Evolutionary conservation across 2,797 vertebrate genomes (phyloP).

Genomic region (Hyperoplus immaculatus): DNA sequence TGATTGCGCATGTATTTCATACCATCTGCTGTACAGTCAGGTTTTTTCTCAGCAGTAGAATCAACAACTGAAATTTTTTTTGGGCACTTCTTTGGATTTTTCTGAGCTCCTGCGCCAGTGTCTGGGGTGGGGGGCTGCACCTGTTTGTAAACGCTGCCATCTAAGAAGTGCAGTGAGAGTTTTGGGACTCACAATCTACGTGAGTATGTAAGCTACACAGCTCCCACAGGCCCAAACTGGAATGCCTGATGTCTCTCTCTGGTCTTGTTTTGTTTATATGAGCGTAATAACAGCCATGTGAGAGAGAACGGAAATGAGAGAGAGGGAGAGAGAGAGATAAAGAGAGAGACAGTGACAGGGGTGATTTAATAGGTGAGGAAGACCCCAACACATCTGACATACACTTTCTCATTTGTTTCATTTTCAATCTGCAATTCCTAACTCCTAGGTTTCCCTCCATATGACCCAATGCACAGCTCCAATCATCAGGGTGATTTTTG

Average conservation of each 20-base stretch:
- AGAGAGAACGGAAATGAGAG: slow-evolving; percentile 44
- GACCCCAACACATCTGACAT: slow-evolving; percentile 53
- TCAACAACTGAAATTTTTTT: too few species aligned
- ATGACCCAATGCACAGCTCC: slow-evolving; percentile 23
- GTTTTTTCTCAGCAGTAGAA: too few species aligned
- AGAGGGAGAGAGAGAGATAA: slow-evolving; percentile 22
- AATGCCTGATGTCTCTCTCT: slow-evolving; percentile 71
- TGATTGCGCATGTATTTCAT: too few species aligned
- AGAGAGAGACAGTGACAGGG: background rate
- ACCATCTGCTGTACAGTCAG: too few species aligned
- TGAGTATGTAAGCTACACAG: slow-evolving; percentile 49
- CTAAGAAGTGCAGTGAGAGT: too few species aligned
- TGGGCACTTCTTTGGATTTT: too few species aligned
- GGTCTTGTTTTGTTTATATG: slow-evolving; percentile 71
- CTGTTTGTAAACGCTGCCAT: too few species aligned
- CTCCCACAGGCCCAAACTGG: slow-evolving; percentile 55
- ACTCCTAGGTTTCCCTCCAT: slow-evolving; percentile 5
- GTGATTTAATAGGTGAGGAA: slow-evolving; percentile 55
- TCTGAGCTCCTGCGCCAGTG: too few species aligned
- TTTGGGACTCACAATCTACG: slow-evolving; percentile 14
- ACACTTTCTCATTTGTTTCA: slow-evolving; percentile 44
- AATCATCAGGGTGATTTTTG: slow-evolving; percentile 3
- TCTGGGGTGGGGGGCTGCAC: too few species aligned
- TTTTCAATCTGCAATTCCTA: slow-evolving; percentile 3
- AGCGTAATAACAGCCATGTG: slow-evolving; percentile 74